Conservation (phyloP, 2,888 invertebrate species). For the Synanthedon myopaeformis region DNA sequence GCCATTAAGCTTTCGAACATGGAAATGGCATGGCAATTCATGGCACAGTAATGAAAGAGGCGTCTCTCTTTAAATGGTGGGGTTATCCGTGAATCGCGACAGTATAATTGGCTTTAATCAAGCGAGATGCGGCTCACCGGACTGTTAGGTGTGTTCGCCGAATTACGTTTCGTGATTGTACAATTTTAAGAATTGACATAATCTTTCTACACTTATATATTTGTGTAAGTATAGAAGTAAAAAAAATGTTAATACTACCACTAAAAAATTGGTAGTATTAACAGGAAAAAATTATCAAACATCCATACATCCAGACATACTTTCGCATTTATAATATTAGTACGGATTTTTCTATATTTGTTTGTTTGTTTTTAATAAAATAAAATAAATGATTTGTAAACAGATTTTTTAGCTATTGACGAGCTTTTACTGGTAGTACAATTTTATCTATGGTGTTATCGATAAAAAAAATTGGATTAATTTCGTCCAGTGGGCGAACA, state of each 20-base stretch:
- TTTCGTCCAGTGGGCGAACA: background rate
- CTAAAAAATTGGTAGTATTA: too few species aligned
- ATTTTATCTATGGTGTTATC: too few species aligned
- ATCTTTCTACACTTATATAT: background rate
- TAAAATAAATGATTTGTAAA: too few species aligned
- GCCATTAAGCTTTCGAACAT: slow-evolving; percentile 40
- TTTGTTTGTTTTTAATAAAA: too few species aligned
- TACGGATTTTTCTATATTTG: too few species aligned
- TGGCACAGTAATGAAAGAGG: slow-evolving; percentile 44
- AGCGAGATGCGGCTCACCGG: slow-evolving; percentile 35
- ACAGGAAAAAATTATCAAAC: too few species aligned
- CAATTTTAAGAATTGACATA: slow-evolving; percentile 16
- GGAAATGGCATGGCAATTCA: slow-evolving; percentile 43
- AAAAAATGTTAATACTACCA: too few species aligned
- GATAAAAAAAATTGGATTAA: background rate
- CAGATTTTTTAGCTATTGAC: background rate
- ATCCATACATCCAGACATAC: too few species aligned
- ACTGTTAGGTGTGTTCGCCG: slow-evolving; percentile 13
- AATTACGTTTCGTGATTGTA: slow-evolving; percentile 28
- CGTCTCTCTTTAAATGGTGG: slow-evolving; percentile 45
- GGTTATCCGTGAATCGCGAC: slow-evolving; percentile 49
- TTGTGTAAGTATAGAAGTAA: too few species aligned
- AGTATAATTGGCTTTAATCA: slow-evolving; percentile 58
- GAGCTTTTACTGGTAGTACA: too few species aligned
- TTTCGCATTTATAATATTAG: too few species aligned